Evolutionary conservation across 2,888 invertebrate genomes (phyloP).

Genomic region (Anoplius nigerrimus): DNA sequence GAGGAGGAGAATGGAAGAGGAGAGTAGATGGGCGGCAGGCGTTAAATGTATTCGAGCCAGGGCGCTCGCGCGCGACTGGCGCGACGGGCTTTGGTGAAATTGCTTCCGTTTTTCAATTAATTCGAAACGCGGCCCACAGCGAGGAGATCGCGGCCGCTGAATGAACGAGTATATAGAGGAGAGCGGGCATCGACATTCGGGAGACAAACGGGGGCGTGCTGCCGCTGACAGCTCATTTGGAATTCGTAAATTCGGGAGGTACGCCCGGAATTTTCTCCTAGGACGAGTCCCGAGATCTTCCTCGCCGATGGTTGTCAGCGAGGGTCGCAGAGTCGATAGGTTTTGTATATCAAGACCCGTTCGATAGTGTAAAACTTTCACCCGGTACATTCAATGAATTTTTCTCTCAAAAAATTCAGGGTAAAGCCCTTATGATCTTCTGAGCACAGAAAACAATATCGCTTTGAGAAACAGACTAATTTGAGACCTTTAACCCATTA

Average conservation of each 20-base stretch:
- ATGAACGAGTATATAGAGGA: no score
- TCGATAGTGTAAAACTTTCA: no score
- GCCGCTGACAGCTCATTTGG: constrained; percentile 56
- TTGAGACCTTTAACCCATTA: no score
- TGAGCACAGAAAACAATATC: no score
- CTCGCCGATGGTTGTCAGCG: no score
- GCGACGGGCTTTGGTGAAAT: constrained; percentile 52
- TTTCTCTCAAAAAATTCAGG: no score
- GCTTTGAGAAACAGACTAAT: no score
- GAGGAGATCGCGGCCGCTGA: constrained; percentile 8
- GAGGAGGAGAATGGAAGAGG: constrained; percentile 11
- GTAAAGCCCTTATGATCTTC: no score
- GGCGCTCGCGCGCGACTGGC: constrained; percentile 32
- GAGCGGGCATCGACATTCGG: constrained; percentile 7
- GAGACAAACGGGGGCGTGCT: constrained; percentile 49
- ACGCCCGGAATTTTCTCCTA: background rate
- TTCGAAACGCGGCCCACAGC: constrained; percentile 50
- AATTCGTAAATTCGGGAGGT: constrained; percentile 32
- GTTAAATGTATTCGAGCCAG: constrained; percentile 46
- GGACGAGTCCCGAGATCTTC: background rate
- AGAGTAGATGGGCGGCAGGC: constrained; percentile 1
- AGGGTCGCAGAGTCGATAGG: background rate
- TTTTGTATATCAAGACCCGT: no score
- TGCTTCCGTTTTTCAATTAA: constrained; percentile 69
- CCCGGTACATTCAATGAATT: no score